These are phyloP conservation scores for Setophaga petechia DNA, from an alignment of 2,113 vertebrate genomes.

Conservation along the genomic window DNA sequence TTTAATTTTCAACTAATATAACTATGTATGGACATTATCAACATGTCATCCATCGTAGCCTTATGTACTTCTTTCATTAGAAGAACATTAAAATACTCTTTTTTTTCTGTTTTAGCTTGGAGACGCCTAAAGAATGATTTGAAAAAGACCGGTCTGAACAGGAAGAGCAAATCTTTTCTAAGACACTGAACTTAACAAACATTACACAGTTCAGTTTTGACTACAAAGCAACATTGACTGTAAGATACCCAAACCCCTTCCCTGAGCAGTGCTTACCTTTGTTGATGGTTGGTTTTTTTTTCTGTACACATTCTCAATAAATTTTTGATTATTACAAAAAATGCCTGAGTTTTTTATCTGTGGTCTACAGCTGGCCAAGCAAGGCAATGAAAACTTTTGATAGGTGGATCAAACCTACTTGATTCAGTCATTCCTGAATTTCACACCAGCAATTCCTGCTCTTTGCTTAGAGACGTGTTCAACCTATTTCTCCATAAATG, in stretches of 20 bases:
- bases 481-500: not conserved
- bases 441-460: not conserved
- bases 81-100: not conserved
- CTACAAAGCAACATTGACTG: constrained; percentile 3
- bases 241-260: not conserved
- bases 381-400: not conserved
- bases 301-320: constrained; percentile 71
- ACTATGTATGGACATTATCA: not conserved
- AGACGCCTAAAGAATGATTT: constrained; percentile 65
- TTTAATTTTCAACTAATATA: not conserved
- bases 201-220: constrained; percentile 39
- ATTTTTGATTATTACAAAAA: constrained; percentile 66
- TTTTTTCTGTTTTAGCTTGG: constrained; percentile 72
- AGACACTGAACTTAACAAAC: constrained; percentile 27
- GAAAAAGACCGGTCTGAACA: constrained; percentile 51
- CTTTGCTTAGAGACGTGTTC: not conserved
- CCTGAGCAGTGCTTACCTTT: constrained; percentile 19
- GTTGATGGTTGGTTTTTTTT: constrained; percentile 45
- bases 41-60: not conserved
- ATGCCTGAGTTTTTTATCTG: not conserved
- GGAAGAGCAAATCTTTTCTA: constrained; percentile 43
- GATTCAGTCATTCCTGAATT: not conserved
- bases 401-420: not conserved
- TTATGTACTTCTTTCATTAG: not conserved
- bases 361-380: not conserved